A percentile compares a stretch with the other conserved stretches of the same genome.
Conservation (phyloP, 2,797 vertebrate species). For the Myotis vivesi region DNA sequence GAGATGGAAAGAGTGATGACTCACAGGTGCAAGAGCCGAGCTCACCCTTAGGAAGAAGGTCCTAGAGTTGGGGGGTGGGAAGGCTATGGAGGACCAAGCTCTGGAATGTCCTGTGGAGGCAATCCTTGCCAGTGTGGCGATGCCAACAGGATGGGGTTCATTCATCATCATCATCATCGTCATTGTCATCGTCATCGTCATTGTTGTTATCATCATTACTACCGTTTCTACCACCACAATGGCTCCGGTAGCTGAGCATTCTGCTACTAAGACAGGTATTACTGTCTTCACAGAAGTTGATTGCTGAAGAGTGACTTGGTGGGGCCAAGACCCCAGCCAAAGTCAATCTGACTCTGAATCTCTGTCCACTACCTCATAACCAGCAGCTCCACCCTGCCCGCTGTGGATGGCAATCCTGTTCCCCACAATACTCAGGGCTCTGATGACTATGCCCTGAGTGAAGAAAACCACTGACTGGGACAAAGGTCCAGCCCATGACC, state of each 20-base stretch:
- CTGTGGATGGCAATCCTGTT: background rate
- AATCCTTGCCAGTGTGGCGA: background rate
- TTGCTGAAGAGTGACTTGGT: background rate
- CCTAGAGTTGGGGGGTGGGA: background rate
- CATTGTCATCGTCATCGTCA: background rate
- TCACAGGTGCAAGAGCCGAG: background rate
- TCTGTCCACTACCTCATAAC: background rate
- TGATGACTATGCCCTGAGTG: background rate
- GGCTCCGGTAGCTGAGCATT: background rate
- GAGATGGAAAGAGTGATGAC: background rate
- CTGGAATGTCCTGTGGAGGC: background rate
- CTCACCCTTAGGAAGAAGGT: background rate
- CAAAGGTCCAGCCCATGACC: background rate
- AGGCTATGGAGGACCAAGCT: background rate
- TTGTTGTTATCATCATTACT: no score
- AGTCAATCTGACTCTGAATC: background rate
- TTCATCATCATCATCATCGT: background rate
- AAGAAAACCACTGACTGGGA: background rate
- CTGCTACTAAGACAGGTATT: background rate
- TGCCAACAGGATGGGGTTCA: background rate
- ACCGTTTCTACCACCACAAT: background rate
- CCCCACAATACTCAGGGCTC: background rate
- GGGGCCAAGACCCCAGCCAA: background rate
- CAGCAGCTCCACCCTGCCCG: background rate
- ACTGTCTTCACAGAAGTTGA: background rate